phyloP scores from a whole-genome alignment of 2,888 invertebrate genomes.

The Mimachlamys varia region DNA sequence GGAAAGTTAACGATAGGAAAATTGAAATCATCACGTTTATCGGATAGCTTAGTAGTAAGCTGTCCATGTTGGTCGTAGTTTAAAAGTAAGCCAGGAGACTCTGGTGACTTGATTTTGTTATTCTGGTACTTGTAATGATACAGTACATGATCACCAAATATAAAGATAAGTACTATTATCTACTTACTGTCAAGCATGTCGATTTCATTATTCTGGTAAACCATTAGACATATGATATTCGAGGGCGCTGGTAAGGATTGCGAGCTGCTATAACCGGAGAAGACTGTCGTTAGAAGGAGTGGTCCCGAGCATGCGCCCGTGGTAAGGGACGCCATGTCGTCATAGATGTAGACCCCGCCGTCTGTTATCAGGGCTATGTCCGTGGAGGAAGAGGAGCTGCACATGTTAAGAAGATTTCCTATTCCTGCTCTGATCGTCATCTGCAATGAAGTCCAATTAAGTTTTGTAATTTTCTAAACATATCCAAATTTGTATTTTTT shows the following conservation, averaged over 20 bases:
- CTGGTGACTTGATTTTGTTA: no score
- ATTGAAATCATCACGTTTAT: no score
- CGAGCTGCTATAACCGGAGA: neutral
- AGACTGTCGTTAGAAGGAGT: neutral
- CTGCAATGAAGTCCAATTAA: neutral
- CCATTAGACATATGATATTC: neutral
- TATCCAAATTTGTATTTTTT: no score
- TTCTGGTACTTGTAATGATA: no score
- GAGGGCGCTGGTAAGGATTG: neutral
- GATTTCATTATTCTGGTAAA: neutral
- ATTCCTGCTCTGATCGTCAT: neutral
- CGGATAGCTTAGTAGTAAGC: no score
- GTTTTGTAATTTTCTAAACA: no score
- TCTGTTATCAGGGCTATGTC: neutral
- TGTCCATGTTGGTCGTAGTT: no score
- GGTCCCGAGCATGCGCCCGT: neutral
- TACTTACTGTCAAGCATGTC: constrained; percentile 17
- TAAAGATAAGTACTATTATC: no score
- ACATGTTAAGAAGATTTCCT: neutral
- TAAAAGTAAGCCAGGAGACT: no score
- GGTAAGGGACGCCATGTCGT: neutral
- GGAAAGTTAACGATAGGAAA: no score
- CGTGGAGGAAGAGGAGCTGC: neutral
- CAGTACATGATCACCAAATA: no score
- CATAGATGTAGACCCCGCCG: neutral